These are phyloP conservation scores for Takifugu ocellatus DNA, from an alignment of 2,797 vertebrate species.

Conservation along the genomic window DNA sequence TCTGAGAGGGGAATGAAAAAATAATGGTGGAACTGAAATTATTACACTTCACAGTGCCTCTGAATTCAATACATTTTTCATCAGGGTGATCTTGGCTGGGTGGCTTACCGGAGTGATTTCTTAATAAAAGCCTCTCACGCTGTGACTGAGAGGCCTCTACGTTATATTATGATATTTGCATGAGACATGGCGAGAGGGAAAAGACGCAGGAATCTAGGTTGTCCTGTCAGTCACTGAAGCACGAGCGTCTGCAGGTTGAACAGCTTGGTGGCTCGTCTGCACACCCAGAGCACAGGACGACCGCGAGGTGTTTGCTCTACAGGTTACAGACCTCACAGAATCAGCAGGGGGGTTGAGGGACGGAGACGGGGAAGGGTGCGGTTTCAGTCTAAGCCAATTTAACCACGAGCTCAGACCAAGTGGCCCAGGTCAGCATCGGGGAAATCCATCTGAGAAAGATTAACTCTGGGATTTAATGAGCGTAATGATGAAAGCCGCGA, in stretches of 20 bases:
- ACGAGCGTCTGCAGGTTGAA: conserved; percentile 47
- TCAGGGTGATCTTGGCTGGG: conserved; percentile 71
- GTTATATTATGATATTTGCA: conserved; percentile 68
- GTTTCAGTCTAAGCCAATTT: conserved; percentile 72
- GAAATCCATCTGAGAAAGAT: conserved; percentile 78
- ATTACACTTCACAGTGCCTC: conserved; percentile 76
- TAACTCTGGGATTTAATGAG: conserved; percentile 76
- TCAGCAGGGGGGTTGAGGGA: conserved; percentile 45
- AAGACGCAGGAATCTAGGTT: conserved; percentile 48
- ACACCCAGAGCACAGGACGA: conserved; percentile 39
- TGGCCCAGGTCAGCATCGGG: conserved; percentile 69
- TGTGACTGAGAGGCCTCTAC: conserved; percentile 55
- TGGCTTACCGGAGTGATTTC: conserved; percentile 70
- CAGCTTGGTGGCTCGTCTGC: conserved; percentile 25
- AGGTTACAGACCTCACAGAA: conserved; percentile 52
- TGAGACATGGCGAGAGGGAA: conserved; percentile 69
- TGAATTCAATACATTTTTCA: conserved; percentile 79
- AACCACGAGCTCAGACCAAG: conserved; percentile 73
- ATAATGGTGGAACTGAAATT: conserved; percentile 73
- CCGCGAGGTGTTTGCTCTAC: conserved; percentile 45
- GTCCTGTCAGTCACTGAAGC: conserved; percentile 44
- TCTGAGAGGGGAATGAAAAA: conserved; percentile 73
- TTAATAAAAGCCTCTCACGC: conserved; percentile 69
- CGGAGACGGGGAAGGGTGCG: conserved; percentile 59
- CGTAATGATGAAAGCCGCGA: conserved; percentile 74